phyloP scores from a whole-genome alignment of 1,140 invertebrate species.

The Wasmannia auropunctata region DNA sequence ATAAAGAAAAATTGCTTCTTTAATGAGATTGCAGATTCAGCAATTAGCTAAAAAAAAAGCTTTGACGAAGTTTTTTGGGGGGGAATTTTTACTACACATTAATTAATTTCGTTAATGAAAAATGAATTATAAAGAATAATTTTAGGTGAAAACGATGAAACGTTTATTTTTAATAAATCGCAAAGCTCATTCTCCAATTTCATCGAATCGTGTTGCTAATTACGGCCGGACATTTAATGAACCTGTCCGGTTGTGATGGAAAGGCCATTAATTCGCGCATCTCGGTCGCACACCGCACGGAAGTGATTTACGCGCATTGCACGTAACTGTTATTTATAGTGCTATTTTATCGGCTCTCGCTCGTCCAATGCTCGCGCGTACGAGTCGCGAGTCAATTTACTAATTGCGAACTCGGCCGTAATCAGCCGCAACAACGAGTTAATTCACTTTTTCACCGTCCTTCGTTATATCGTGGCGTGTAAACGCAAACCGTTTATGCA shows the following conservation, averaged over 20 bases:
- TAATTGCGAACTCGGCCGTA: constrained; percentile 43
- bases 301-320: constrained; percentile 49
- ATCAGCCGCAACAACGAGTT: constrained; percentile 51
- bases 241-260: neutral
- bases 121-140: too few relatives aligned
- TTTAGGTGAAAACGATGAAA: neutral
- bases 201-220: constrained; percentile 14
- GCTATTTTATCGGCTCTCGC: constrained; percentile 45
- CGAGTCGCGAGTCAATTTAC: constrained; percentile 48
- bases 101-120: too few relatives aligned
- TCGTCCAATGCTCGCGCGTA: constrained; percentile 23
- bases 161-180: neutral
- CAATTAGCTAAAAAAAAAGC: too few relatives aligned
- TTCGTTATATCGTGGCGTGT: constrained; percentile 1
- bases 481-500: constrained; percentile 11
- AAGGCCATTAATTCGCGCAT: constrained; percentile 27
- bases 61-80: too few relatives aligned
- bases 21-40: neutral
- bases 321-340: constrained; percentile 49
- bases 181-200: neutral
- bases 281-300: constrained; percentile 12
- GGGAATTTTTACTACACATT: too few relatives aligned
- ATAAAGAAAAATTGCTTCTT: neutral
- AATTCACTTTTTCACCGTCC: constrained; percentile 28
- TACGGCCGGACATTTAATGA: constrained; percentile 1